Evolutionary conservation across 2,113 vertebrate species (phyloP), one percentile per base, ranked within the genome.

Genomic region (Probosciger aterrimus): DNA sequence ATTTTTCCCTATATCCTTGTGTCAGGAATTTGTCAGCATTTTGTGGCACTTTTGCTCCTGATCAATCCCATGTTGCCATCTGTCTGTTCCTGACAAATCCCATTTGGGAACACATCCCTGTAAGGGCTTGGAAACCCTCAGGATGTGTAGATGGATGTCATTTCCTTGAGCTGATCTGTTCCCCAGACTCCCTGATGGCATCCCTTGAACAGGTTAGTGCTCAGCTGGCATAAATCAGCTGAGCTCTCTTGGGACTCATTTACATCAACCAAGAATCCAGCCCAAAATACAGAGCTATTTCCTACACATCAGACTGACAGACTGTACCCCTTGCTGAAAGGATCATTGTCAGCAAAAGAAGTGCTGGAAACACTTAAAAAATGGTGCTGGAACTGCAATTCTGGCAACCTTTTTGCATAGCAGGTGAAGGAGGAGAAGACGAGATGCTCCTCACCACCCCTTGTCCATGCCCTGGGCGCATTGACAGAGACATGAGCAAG

Each of bases 181-280:
- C 83, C 73, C 43, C 6, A 2, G n/a, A 15, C 71, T 92, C 94
- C 83, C 91, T 84, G 73, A 46, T 81, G 92, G 65, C 95, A 55
- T 68, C 69, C 73, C 69, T 71, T n/a, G 65, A 95, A 44, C 86
- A 96, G 96, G 95, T 95, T 95, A 96, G 65, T 60, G 43, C 71
- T 95, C 90, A 95, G 86, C 83, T 92, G 80, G 9, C 62, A 57
- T 22, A 83, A 87, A 91, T 86, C 80, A 94, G 77, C 52, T 6
- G 39, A 89, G 86, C 20, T 92, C 95, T 82, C 92, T 28, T 68
- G 88, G 83, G 95, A 84, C 86, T 96, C 88, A 87, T 94, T 88
- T 84, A 76, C 18, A 94, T 52, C 92, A 75, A 28, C 80, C 69
- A 78, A 60, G 86, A 94, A 91, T 33, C 57, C 62, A 87, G 80